phyloP scores from a whole-genome alignment of 2,113 vertebrate genomes.

The Ctenomys sociabilis region DNA sequence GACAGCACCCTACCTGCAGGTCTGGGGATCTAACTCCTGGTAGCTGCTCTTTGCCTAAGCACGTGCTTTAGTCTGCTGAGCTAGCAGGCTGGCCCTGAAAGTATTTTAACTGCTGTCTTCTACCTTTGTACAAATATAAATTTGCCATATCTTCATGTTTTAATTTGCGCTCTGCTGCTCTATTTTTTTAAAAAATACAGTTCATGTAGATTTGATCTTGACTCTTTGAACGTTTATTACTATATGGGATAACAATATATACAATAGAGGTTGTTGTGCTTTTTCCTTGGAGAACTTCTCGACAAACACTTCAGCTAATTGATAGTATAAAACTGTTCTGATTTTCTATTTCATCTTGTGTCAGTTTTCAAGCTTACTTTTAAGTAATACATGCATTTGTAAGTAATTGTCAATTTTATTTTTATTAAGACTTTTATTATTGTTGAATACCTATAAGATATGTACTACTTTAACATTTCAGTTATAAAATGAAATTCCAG shows the following conservation, averaged over 20 bases:
- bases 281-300: not conserved
- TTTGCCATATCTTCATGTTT: not conserved
- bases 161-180: not conserved
- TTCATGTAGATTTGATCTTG: not conserved
- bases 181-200: conserved; percentile 5
- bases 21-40: no score
- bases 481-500: conserved; percentile 26
- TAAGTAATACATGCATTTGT: not conserved
- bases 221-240: not conserved
- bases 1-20: no score
- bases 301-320: not conserved
- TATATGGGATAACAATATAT: not conserved
- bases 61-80: no score
- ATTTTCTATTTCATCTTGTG: conserved; percentile 38
- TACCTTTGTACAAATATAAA: not conserved
- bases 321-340: not conserved
- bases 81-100: no score
- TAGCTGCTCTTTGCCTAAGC: no score
- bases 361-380: conserved; percentile 3
- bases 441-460: not conserved
- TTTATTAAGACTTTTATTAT: not conserved
- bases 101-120: not conserved
- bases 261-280: not conserved
- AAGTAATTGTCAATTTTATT: not conserved
- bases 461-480: not conserved